Evolutionary conservation across 2,888 invertebrate genomes (phyloP).

Genomic region (Hofmannophila pseudospretella): DNA sequence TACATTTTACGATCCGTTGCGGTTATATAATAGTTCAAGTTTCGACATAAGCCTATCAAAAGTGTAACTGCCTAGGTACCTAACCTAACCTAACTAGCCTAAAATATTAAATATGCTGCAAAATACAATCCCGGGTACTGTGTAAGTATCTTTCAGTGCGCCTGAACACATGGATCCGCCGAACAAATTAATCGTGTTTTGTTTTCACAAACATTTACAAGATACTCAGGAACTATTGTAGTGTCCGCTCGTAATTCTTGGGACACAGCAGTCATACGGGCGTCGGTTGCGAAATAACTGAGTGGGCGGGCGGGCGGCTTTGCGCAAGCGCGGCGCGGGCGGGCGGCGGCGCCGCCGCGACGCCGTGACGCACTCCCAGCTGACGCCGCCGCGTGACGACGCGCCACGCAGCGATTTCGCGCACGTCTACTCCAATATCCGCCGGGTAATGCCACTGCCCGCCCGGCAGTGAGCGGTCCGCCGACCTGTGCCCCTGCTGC

Average conservation of each 20-base stretch:
- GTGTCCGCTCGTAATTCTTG: neutral
- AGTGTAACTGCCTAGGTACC: too few relatives aligned
- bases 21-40: too few relatives aligned
- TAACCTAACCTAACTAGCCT: too few relatives aligned
- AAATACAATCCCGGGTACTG: too few relatives aligned
- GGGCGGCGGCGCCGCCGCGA: constrained; percentile 30
- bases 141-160: too few relatives aligned
- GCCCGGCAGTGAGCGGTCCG: constrained; percentile 32
- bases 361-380: constrained; percentile 56
- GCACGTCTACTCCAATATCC: constrained; percentile 29
- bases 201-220: neutral
- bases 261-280: constrained; percentile 7
- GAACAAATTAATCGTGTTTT: neutral
- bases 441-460: constrained; percentile 32
- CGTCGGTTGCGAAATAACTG: constrained; percentile 28
- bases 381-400: constrained; percentile 50
- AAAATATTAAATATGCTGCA: too few relatives aligned
- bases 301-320: constrained; percentile 32
- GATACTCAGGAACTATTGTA: constrained; percentile 1
- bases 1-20: too few relatives aligned
- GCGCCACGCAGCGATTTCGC: constrained; percentile 49
- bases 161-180: neutral
- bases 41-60: too few relatives aligned
- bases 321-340: constrained; percentile 59
- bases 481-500: constrained; percentile 24